Conservation (phyloP, 2,113 vertebrate species). For the Carassius gibelio region DNA sequence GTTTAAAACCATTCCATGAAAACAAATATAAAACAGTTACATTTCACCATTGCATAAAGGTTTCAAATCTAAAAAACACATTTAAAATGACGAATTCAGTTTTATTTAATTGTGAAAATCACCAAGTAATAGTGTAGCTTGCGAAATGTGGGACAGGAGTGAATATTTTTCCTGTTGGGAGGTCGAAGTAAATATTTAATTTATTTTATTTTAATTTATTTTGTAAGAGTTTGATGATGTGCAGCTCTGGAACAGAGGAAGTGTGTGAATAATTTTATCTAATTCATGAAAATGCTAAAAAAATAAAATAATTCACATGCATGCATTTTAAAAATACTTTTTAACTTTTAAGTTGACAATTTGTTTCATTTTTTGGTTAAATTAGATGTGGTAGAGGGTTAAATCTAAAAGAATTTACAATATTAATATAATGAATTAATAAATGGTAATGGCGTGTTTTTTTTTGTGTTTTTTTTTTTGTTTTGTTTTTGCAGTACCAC, state of each 20-base stretch:
- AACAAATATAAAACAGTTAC: too few species aligned
- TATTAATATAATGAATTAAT: conserved; percentile 54
- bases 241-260: neutral
- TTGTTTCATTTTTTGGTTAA: neutral
- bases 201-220: neutral
- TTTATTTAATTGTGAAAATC: too few species aligned
- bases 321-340: neutral
- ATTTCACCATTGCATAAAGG: too few species aligned
- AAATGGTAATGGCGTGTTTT: neutral
- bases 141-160: too few species aligned
- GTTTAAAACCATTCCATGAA: too few species aligned
- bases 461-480: neutral
- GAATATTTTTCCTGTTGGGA: too few species aligned
- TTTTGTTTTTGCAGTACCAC: conserved; percentile 84
- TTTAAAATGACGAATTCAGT: too few species aligned
- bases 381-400: neutral
- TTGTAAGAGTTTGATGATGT: neutral
- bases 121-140: too few species aligned
- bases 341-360: neutral
- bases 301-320: neutral
- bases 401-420: conserved; percentile 65
- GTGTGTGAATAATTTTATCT: neutral
- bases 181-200: too few species aligned
- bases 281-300: neutral
- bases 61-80: too few species aligned